phyloP scores from a whole-genome alignment of 2,113 vertebrate genomes.

The Catharus bicknelli region DNA sequence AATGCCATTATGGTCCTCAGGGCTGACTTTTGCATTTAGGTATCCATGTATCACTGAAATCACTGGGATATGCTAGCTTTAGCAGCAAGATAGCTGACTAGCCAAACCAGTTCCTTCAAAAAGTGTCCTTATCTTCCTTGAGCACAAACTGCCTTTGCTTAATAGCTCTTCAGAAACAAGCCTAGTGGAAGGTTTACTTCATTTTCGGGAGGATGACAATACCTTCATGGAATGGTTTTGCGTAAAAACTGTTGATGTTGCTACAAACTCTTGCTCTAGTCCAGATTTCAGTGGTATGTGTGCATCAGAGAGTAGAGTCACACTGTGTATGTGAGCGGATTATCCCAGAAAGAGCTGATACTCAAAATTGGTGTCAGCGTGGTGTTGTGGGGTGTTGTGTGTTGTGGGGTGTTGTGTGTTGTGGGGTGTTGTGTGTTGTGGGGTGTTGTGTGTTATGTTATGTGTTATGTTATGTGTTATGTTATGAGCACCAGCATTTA shows the following conservation, averaged over 20 bases:
- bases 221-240: background rate
- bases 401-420: no score
- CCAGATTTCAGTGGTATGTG: background rate
- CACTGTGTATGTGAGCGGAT: rapidly evolving
- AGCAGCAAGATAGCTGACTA: constrained; percentile 31
- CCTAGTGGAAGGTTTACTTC: background rate
- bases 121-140: constrained; percentile 14
- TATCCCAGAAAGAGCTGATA: background rate
- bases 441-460: background rate
- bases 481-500: background rate
- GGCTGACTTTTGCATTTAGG: constrained; percentile 30
- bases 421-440: no score
- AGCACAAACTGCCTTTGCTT: background rate
- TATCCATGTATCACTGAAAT: constrained; percentile 39
- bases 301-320: background rate
- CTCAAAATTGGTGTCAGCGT: background rate
- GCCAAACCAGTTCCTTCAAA: constrained; percentile 46
- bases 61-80: constrained; percentile 31
- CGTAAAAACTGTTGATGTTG: background rate
- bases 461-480: background rate
- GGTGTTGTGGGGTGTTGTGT: no score
- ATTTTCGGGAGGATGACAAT: background rate
- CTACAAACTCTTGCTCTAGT: background rate
- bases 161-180: background rate
- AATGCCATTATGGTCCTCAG: constrained; percentile 18